Evolutionary conservation across 2,113 vertebrate genomes (phyloP).

Genomic region (cat (Felis catus)): F.catus_Fca126_mat1.0 CM031412.1:154987001-154987500

Average conservation of each 20-base stretch:
- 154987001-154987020: conserved; percentile 67
- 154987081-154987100: conserved; percentile 63
- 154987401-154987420: background rate
- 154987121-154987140: conserved; percentile 25
- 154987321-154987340: background rate
- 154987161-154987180: background rate
- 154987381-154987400: background rate
- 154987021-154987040: conserved; percentile 75
- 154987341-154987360: background rate
- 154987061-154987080: conserved; percentile 62
- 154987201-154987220: background rate
- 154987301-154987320: background rate
- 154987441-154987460: background rate
- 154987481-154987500: conserved; percentile 57
- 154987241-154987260: background rate
- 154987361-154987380: conserved; percentile 36
- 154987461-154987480: conserved; percentile 46
- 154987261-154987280: background rate
- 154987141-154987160: conserved; percentile 17
- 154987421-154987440: background rate
- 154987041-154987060: conserved; percentile 56
- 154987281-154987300: background rate
- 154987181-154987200: background rate
- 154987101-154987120: conserved; percentile 39
- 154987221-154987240: conserved; percentile 41